Evolutionary conservation across 2,888 invertebrate genomes (phyloP).

Genomic region (Phyllotreta striolata): DNA sequence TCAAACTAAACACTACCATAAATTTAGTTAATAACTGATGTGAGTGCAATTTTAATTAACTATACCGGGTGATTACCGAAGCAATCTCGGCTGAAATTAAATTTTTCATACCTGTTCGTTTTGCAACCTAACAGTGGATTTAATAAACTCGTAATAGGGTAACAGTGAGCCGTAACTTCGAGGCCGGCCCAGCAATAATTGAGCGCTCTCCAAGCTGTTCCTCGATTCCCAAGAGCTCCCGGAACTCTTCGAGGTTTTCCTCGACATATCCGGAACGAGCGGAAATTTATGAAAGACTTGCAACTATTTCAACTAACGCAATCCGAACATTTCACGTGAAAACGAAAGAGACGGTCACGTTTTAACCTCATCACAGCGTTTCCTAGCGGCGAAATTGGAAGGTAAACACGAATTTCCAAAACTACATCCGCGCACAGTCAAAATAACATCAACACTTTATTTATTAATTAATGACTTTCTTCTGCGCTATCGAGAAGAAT

Average conservation of each 20-base stretch:
- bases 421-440: too few species aligned
- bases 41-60: too few species aligned
- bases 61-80: too few species aligned
- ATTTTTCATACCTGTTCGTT: constrained; percentile 49
- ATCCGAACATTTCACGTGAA: not conserved
- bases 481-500: constrained; percentile 4
- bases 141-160: constrained; percentile 70
- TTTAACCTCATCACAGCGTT: not conserved
- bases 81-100: too few species aligned
- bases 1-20: too few species aligned
- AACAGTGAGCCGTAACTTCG: constrained; percentile 70
- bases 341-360: not conserved
- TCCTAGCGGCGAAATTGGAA: too few species aligned
- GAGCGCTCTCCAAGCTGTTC: constrained; percentile 49
- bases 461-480: not conserved
- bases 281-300: constrained; percentile 10
- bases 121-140: constrained; percentile 61
- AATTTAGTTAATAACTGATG: too few species aligned
- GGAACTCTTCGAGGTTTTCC: constrained; percentile 37
- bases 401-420: too few species aligned
- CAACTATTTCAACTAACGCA: constrained; percentile 14
- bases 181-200: constrained; percentile 57
- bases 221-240: constrained; percentile 9
- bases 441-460: too few species aligned
- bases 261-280: constrained; percentile 36